Evolutionary conservation across 2,113 vertebrate species (phyloP).

Genomic region (Bettongia penicillata): DNA sequence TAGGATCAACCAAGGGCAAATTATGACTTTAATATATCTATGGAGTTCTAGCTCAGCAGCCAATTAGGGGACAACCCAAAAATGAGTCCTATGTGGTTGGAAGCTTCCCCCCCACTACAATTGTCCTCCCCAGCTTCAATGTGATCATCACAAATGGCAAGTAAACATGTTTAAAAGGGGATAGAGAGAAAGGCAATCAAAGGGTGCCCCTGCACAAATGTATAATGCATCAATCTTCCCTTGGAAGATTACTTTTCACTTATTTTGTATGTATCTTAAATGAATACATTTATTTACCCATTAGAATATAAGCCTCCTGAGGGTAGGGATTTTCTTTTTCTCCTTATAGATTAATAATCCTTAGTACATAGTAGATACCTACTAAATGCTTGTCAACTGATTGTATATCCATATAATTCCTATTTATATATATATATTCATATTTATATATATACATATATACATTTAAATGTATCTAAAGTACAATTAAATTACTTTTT

Average conservation of each 20-base stretch:
- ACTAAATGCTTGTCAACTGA: not conserved
- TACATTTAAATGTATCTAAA: not conserved
- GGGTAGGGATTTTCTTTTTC: not conserved
- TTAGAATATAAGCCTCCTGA: not conserved
- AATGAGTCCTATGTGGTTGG: not conserved
- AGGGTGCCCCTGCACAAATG: not conserved
- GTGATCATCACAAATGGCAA: not conserved
- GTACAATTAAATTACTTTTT: not conserved
- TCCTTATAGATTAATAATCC: not conserved
- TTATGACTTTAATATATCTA: not conserved
- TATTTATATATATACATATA: not conserved
- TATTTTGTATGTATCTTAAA: not conserved
- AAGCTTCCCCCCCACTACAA: not conserved
- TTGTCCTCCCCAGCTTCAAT: not conserved
- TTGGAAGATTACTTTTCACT: not conserved
- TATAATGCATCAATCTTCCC: not conserved
- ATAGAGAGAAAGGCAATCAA: not conserved
- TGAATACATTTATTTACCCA: no score
- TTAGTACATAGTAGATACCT: not conserved
- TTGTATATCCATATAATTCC: not conserved
- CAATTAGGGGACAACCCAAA: not conserved
- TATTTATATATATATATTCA: not conserved
- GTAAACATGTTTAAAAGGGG: not conserved
- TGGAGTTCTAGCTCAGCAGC: not conserved
- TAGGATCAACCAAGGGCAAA: not conserved